Evolutionary conservation across 2,888 invertebrate species (phyloP), one percentile per base, ranked within the genome.

Genomic region (Tetrapedia diversipes): DNA sequence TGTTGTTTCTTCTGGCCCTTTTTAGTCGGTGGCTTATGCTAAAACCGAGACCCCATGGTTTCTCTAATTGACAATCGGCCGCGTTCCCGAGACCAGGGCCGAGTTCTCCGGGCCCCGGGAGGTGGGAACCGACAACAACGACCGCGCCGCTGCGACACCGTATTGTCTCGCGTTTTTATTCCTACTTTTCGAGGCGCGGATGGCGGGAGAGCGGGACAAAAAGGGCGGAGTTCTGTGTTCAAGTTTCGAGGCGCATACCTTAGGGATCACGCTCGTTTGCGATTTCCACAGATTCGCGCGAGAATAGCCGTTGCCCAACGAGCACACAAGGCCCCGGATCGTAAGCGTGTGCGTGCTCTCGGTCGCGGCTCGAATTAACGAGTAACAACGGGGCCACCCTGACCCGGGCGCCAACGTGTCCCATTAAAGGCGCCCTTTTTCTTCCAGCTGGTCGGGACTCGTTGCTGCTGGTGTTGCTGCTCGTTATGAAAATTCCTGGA

Each of bases 111-210:
- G 49, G 24, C 41, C 57, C 80, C 82, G 82, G n/a, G n/a, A 90
- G 90, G 91, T 91, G 91, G 91, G 90, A 91, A 91, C 88, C 89
- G 73, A 90, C 91, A 90, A 90, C 91, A 90, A 88, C 86, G 88
- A 78, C 86, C 85, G 77, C 76, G 86, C 86, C 87, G 87, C 88
- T 86, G 87, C 89, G 85, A 90, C 91, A 91, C 87, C 87, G 90
- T 91, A 92, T 92, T 92, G 91, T 92, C 89, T 87, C 86, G 76
- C 77, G 85, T 88, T 90, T 90, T 90, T 90, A 85, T 86, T 86
- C 86, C 71, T 84, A 86, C 84, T 86, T 80, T 57, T 11, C 56
- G 39, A 19, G 1, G 11, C 3, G 34, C 6, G 22, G 24, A 39
- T 11, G 14, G 7, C n/a, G 14, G 7, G 14, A 8, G 24, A n/a